Conservation (phyloP, 2,113 vertebrate genomes). For the Chloropsis hardwickii region DNA sequence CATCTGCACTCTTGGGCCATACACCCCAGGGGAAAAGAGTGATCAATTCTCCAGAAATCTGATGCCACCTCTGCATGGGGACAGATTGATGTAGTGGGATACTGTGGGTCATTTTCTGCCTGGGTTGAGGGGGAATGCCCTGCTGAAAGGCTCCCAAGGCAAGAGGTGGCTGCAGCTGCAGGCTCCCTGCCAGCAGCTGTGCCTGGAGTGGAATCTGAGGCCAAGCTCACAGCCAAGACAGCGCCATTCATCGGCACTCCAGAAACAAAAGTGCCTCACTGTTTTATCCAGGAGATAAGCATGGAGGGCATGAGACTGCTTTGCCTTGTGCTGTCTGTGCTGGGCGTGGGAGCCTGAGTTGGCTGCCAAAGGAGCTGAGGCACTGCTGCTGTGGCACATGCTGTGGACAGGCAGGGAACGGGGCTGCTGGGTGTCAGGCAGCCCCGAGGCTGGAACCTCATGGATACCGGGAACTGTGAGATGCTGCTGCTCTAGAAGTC, state of each 20-base stretch:
- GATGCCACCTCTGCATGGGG: rapidly evolving
- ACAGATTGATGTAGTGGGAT: background rate
- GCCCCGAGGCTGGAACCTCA: background rate
- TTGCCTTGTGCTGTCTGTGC: background rate
- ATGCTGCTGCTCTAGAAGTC: background rate
- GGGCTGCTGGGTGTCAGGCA: background rate
- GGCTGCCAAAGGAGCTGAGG: background rate
- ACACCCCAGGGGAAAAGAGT: background rate
- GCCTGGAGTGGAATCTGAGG: background rate
- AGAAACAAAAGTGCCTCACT: slow-evolving; percentile 31
- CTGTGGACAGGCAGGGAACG: rapidly evolving
- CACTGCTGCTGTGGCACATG: background rate
- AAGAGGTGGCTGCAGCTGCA: background rate
- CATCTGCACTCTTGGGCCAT: background rate
- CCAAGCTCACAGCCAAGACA: background rate
- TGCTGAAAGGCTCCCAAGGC: background rate
- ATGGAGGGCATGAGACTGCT: background rate
- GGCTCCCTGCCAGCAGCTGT: background rate
- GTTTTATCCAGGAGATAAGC: slow-evolving; percentile 27
- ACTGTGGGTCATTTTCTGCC: background rate
- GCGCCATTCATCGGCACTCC: background rate
- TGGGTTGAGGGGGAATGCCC: background rate
- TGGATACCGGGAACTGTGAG: rapidly evolving
- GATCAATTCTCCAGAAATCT: background rate
- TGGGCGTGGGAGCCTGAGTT: background rate